Evolutionary conservation across 2,888 invertebrate genomes (phyloP).

Genomic region (Zele albiditarsus): DNA sequence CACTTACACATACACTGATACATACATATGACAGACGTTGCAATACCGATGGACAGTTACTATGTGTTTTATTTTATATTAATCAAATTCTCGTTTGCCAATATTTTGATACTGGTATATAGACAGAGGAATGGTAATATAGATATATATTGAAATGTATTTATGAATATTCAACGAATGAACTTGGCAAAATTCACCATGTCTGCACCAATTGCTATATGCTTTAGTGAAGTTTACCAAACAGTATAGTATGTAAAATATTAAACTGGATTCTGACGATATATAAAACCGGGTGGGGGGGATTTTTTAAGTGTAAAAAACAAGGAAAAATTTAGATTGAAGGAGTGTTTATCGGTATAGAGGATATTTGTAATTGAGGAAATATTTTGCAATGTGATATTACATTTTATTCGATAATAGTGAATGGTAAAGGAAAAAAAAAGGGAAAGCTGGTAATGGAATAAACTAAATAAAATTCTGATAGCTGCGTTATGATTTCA

Average conservation of each 20-base stretch:
- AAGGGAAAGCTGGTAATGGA: too few species aligned
- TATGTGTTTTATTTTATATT: not conserved
- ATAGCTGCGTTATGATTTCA: too few species aligned
- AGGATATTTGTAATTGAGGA: too few species aligned
- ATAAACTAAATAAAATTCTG: too few species aligned
- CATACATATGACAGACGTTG: not conserved
- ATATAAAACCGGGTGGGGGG: not conserved
- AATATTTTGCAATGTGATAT: too few species aligned
- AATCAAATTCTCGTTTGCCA: not conserved
- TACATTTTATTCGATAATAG: too few species aligned
- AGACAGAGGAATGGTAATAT: not conserved
- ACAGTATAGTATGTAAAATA: not conserved
- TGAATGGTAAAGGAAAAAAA: too few species aligned
- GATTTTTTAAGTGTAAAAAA: too few species aligned
- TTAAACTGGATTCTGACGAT: not conserved
- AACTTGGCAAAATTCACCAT: not conserved
- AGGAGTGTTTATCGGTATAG: too few species aligned
- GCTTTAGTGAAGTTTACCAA: not conserved
- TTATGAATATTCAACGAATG: slow-evolving; percentile 1
- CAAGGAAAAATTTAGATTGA: too few species aligned
- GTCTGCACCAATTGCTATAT: not conserved
- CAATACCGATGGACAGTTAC: not conserved
- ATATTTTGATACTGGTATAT: not conserved
- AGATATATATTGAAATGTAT: not conserved
- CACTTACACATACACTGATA: too few species aligned